Evolutionary conservation across 1,140 invertebrate genomes (phyloP).

Genomic region (Pseudobourletiella spinata): DNA sequence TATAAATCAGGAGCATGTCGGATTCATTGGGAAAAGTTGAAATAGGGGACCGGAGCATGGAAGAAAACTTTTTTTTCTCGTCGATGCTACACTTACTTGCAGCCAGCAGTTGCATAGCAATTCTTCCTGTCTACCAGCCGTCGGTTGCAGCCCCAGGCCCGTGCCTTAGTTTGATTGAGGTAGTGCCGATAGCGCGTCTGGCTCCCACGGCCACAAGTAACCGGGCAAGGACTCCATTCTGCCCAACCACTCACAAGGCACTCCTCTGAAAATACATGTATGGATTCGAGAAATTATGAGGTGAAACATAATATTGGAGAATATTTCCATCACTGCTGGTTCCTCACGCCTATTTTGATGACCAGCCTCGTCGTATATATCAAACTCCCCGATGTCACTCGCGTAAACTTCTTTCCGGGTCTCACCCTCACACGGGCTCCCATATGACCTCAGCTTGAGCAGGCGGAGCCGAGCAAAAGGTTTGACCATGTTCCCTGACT

Average conservation of each 20-base stretch:
- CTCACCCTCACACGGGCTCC: constrained; percentile 56
- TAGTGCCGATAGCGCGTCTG: constrained; percentile 19
- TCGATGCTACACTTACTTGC: constrained; percentile 16
- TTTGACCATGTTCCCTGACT: constrained; percentile 58
- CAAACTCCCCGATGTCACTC: constrained; percentile 36
- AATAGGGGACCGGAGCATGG: too few relatives aligned
- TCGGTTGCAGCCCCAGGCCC: constrained; percentile 22
- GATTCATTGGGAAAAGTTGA: too few relatives aligned
- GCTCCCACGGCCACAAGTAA: constrained; percentile 56
- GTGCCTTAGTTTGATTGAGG: constrained; percentile 10
- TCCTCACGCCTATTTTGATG: constrained; percentile 59
- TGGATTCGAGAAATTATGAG: background rate
- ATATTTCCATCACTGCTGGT: background rate
- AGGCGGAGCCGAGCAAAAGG: constrained; percentile 71
- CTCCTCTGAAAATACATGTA: constrained; percentile 2
- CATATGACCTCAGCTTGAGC: constrained; percentile 59
- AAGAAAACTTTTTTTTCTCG: too few relatives aligned
- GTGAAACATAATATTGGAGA: too few relatives aligned
- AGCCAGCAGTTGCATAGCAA: constrained; percentile 19
- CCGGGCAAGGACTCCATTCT: constrained; percentile 63
- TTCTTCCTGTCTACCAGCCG: constrained; percentile 10
- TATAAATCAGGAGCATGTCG: too few relatives aligned
- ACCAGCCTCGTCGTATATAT: constrained; percentile 62
- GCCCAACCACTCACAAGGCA: constrained; percentile 65
- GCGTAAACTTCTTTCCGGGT: constrained; percentile 49